A percentile compares a stretch with the other conserved stretches of the same genome.
Evolutionary conservation across 2,113 vertebrate genomes (phyloP).

Genomic region (Circaetus cinerascens): DNA sequence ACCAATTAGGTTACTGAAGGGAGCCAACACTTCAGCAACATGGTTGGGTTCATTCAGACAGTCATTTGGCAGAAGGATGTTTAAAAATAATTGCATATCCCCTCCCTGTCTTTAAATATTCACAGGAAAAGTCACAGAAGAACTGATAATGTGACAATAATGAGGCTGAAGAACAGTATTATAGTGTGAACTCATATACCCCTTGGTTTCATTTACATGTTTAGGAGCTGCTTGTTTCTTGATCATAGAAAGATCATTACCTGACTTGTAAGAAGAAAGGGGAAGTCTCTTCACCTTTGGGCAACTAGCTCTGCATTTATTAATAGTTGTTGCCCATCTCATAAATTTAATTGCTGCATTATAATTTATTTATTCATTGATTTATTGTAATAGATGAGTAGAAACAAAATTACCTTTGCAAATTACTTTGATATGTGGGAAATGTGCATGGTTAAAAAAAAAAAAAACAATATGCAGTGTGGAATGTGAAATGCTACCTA

Average conservation of each 20-base stretch:
- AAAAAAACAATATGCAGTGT: not conserved
- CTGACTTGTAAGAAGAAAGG: conserved; percentile 40
- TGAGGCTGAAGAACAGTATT: not conserved
- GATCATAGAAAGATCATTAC: not conserved
- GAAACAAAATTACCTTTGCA: conserved; percentile 53
- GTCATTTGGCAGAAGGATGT: not conserved
- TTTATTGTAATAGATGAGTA: conserved; percentile 45
- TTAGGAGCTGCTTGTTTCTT: conserved; percentile 45
- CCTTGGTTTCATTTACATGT: conserved; percentile 54
- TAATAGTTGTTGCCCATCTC: conserved; percentile 48
- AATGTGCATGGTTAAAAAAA: not conserved
- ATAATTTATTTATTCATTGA: conserved; percentile 59
- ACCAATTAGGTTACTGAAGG: not conserved
- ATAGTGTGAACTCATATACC: not conserved
- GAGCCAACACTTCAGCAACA: not conserved
- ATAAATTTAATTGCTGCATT: conserved; percentile 43
- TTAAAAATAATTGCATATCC: not conserved
- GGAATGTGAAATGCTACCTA: not conserved
- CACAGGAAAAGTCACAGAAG: conserved; percentile 23
- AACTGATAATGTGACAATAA: not conserved
- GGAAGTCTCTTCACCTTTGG: conserved; percentile 54
- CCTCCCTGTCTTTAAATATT: conserved; percentile 40
- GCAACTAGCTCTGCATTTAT: conserved; percentile 64
- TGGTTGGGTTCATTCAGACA: not conserved
- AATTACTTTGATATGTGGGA: conserved; percentile 31